Conservation (phyloP, 2,797 vertebrate genomes). For the Helicolenus hilgendorfi region DNA sequence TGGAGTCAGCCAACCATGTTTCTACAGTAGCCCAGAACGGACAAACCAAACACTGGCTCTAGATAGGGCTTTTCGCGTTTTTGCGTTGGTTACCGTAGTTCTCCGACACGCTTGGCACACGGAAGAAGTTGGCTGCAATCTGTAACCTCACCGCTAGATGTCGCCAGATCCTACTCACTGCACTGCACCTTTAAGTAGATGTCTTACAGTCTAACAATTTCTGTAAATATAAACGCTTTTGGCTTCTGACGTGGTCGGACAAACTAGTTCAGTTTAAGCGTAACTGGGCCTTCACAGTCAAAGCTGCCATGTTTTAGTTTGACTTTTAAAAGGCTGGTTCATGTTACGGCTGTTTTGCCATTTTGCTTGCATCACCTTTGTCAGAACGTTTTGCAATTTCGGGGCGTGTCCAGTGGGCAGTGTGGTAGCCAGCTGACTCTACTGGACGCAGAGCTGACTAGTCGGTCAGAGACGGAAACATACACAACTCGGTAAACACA, state of each 20-base stretch:
- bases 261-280: background rate
- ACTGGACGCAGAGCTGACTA: background rate
- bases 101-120: too few species aligned
- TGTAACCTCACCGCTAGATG: too few species aligned
- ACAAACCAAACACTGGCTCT: too few species aligned
- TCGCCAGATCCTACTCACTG: too few species aligned
- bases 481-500: conserved; percentile 44
- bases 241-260: too few species aligned
- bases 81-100: too few species aligned
- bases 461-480: conserved; percentile 48
- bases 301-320: background rate
- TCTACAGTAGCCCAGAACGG: too few species aligned
- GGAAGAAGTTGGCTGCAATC: too few species aligned
- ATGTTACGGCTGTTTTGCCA: background rate
- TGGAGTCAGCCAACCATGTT: too few species aligned
- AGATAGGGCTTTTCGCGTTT: too few species aligned
- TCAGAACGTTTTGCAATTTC: background rate
- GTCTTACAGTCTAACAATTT: background rate
- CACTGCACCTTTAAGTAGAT: too few species aligned
- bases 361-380: background rate
- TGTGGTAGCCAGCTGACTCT: background rate
- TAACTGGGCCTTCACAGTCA: background rate
- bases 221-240: background rate
- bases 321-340: background rate
- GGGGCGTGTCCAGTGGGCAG: background rate